Base-by-base conservation (phyloP, 2,113 vertebrate genomes). In the Pao palembangensis region DNA sequence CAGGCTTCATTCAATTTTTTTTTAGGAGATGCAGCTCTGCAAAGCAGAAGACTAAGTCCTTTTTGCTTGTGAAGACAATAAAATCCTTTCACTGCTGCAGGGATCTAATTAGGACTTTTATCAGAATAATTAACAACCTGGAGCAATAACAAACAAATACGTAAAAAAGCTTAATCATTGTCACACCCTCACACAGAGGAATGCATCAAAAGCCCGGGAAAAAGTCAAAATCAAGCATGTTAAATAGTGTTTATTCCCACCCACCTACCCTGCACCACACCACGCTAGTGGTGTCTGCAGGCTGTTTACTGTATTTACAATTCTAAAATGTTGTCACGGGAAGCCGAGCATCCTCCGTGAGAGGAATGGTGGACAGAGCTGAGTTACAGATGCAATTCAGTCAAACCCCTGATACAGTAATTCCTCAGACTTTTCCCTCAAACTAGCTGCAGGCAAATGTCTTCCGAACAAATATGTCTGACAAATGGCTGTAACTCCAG, bases 291-390 rank as follows among this genome's bases (percentile, higher is more conserved):
- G 54, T 57, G 53, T 57, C 72, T 69, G 38, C 51, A 25, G 58
- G 53, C 57, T 41, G 0, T 64, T 54, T 41, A 41, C 68, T 64
- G 28, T 42, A 34, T 53, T 54, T 69, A 20, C 51, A 46, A n/a
- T 18, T 44, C 50, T 48, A 57, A 28, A 15, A 16, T 13, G 61
- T 58, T 55, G 62, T 66, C 61, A 51, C 25, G 10, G n/a, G 51
- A 62, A 54, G 55, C 69, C 4, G 51, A 21, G 52, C 7, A 10
- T 61, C 68, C 64, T 60, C 8, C 10, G 54, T 43, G 51, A 68
- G 23, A 46, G 53, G 64, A 51, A 34, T 61, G 56, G 67, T 77
- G 74, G 67, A 74, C 64, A 18, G 17, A 21, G 49, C 61, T 46
- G 64, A 68, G 51, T 15, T 16, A 34, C n/a, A n/a, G 61, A 71